phyloP scores from a whole-genome alignment of 2,888 invertebrate species.

The Euzophera pinguis region DNA sequence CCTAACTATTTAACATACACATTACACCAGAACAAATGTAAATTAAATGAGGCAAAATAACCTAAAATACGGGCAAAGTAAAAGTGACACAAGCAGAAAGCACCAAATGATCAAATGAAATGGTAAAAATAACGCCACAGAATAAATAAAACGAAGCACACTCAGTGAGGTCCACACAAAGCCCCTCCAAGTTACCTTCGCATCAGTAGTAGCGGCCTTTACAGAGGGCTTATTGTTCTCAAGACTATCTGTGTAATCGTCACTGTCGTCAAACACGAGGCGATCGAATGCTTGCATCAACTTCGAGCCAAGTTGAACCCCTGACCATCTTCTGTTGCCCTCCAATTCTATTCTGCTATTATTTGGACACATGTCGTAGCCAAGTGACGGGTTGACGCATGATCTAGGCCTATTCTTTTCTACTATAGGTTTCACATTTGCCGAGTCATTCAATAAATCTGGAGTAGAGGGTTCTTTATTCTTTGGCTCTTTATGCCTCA shows the following conservation, averaged over 20 bases:
- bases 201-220: conserved; percentile 73
- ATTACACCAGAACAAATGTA: conserved; percentile 19
- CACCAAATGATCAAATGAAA: conserved; percentile 32
- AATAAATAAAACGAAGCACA: conserved; percentile 41
- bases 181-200: conserved; percentile 67
- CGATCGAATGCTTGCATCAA: conserved; percentile 86
- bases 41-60: not conserved
- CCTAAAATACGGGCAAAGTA: not conserved
- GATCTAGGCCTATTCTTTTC: conserved; percentile 84
- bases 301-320: conserved; percentile 84
- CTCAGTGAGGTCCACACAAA: conserved; percentile 37
- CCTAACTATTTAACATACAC: not conserved
- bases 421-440: conserved; percentile 65
- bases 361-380: conserved; percentile 71
- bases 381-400: conserved; percentile 81
- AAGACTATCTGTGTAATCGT: conserved; percentile 87
- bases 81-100: conserved; percentile 36
- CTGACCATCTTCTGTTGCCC: conserved; percentile 85
- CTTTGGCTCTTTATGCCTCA: conserved; percentile 72
- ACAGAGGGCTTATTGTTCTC: conserved; percentile 79
- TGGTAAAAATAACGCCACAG: conserved; percentile 9
- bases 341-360: conserved; percentile 70
- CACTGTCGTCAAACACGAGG: conserved; percentile 83
- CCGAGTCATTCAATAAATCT: conserved; percentile 79
- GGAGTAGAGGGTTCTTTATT: conserved; percentile 78